Evolutionary conservation across 1,140 invertebrate species (phyloP).

Genomic region (Drosophila willistoni): DNA sequence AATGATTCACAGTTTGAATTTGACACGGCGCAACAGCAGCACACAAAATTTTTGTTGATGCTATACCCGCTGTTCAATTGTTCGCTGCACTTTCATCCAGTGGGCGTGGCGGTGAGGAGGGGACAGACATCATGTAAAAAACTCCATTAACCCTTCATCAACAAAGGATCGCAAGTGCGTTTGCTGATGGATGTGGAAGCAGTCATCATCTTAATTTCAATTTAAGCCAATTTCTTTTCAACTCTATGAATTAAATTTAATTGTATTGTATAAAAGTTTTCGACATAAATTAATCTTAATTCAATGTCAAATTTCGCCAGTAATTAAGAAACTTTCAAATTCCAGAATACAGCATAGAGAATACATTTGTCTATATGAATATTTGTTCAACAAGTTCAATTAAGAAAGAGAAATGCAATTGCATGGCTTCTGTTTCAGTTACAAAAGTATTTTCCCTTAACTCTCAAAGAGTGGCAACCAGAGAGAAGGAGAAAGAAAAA

Average conservation of each 20-base stretch:
- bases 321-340: no score
- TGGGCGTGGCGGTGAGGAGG: no score
- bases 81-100: background rate
- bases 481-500: background rate
- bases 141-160: background rate
- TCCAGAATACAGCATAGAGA: no score
- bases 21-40: background rate
- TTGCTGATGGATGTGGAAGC: background rate
- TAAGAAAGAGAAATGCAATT: slow-evolving; percentile 2
- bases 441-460: background rate
- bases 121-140: background rate
- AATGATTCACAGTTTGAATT: background rate
- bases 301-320: no score
- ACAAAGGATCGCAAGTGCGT: background rate
- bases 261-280: no score
- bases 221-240: no score
- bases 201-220: no score
- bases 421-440: slow-evolving; percentile 6
- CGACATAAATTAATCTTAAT: no score
- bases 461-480: background rate
- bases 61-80: background rate
- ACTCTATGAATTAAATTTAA: no score
- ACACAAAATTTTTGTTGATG: background rate
- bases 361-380: background rate
- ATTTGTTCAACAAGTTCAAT: background rate